Base-by-base conservation (phyloP, 1,140 invertebrate genomes). In the Nixonia krombeini region DNA sequence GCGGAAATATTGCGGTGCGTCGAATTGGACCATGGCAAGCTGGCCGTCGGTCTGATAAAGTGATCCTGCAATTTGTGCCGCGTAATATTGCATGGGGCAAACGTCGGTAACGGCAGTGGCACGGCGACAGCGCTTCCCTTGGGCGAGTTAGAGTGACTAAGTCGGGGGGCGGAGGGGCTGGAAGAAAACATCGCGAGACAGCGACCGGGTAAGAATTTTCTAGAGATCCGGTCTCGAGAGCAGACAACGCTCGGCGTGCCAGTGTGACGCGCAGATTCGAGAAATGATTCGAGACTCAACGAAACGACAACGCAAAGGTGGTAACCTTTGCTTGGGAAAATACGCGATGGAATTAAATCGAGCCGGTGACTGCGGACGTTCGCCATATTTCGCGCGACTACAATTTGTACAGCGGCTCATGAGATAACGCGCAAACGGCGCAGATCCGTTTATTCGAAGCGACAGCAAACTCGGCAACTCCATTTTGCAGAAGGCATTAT, bases 161-260 rank as follows among this genome's bases (percentile, higher is more conserved):
- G 23, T 9, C 25, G 33, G 25, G 29, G 28, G 8, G 2, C 9
- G 21, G 25, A 10, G 37, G 42, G 31, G 40, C 55, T 47, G 47
- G 41, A 49, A 57, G 45, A 31, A 57, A 57, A 56, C 52, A 37
- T 46, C 10, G 55, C 44, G 37, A 25, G 23, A 21, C 40, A 12
- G 26, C 29, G 13, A 7, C 33, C 4, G 33, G 7, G 12, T 13
- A 40, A 40, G 13, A 40, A 9, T 18, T 9, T 37, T 10, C n/a
- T 4, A 40, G 18, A 40, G 18, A 40, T 40, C 5, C 12, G 17
- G 8, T 8, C 9, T 8, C 16, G 8, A 16, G 16, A 40, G 18
- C 5, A 21, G 16, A 8, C n/a, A n/a, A n/a, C n/a, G n/a, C n/a
- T n/a, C n/a, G n/a, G n/a, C n/a, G n/a, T n/a, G n/a, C n/a, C n/a